Conservation (phyloP, 1,140 invertebrate genomes). For the Agrypnia vestita region DNA sequence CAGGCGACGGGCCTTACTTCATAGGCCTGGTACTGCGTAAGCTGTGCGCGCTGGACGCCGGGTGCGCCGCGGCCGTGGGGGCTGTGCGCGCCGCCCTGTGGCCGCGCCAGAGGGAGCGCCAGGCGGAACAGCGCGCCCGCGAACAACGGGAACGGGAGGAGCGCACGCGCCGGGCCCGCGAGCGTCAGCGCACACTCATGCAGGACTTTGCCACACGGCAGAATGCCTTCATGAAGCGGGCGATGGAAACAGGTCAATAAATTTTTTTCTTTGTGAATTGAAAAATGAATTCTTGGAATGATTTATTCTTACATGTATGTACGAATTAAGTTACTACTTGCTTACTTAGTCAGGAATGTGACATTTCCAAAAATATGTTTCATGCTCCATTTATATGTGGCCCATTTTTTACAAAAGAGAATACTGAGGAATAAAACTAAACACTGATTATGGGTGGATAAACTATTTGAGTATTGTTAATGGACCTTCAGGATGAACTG, state of each 20-base stretch:
- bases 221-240: constrained; percentile 92
- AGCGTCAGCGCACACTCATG: constrained; percentile 93
- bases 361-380: too few species aligned
- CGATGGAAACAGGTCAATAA: constrained; percentile 80
- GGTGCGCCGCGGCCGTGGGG: constrained; percentile 79
- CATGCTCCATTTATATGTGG: too few species aligned
- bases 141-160: constrained; percentile 86
- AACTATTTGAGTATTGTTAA: too few species aligned
- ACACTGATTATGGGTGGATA: too few species aligned
- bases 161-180: constrained; percentile 86
- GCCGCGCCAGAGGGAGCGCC: constrained; percentile 84
- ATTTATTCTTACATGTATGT: too few species aligned
- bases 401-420: too few species aligned
- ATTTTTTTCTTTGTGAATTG: too few species aligned
- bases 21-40: constrained; percentile 84
- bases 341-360: too few species aligned
- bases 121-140: constrained; percentile 81
- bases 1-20: constrained; percentile 90
- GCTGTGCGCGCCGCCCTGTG: constrained; percentile 82
- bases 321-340: too few species aligned
- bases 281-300: too few species aligned
- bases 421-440: too few species aligned
- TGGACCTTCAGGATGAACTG: too few species aligned
- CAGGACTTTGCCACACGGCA: constrained; percentile 93
- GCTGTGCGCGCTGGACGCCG: constrained; percentile 81